Percentiles rank a stretch among this genome's conserved stretches.
These are phyloP conservation scores for Caenorhabditis doughertyi DNA, from an alignment of 2,888 invertebrate genomes.

Conservation along the genomic window DNA sequence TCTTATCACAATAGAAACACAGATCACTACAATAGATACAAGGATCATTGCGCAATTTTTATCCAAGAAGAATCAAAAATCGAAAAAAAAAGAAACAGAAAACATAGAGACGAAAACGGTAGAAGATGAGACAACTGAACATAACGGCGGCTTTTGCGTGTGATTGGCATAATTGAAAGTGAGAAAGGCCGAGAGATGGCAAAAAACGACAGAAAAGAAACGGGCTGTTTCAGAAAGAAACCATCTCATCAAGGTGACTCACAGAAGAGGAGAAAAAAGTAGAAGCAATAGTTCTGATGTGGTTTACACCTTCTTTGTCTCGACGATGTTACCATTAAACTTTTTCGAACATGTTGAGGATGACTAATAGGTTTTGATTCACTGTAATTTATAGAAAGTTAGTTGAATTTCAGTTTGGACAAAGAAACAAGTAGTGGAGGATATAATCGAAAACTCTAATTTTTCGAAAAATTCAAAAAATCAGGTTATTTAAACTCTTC, in stretches of 20 bases:
- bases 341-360: constrained; percentile 36
- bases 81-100: constrained; percentile 4
- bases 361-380: constrained; percentile 39
- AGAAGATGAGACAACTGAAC: constrained; percentile 23
- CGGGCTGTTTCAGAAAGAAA: constrained; percentile 48
- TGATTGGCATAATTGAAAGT: constrained; percentile 65
- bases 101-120: background rate
- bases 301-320: constrained; percentile 59
- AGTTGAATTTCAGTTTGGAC: too few species aligned
- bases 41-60: constrained; percentile 34
- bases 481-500: too few species aligned
- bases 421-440: too few species aligned
- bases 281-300: constrained; percentile 42
- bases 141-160: constrained; percentile 19
- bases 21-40: constrained; percentile 19
- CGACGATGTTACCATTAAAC: constrained; percentile 50
- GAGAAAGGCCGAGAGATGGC: constrained; percentile 57
- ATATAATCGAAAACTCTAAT: too few species aligned
- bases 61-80: constrained; percentile 1
- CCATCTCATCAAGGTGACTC: constrained; percentile 49
- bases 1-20: constrained; percentile 6
- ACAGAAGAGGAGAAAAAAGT: constrained; percentile 17
- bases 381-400: background rate
- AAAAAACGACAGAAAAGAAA: constrained; percentile 45
- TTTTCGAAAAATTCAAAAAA: too few species aligned